phyloP scores from a whole-genome alignment of 2,113 vertebrate species.

The Bufo gargarizans region DNA sequence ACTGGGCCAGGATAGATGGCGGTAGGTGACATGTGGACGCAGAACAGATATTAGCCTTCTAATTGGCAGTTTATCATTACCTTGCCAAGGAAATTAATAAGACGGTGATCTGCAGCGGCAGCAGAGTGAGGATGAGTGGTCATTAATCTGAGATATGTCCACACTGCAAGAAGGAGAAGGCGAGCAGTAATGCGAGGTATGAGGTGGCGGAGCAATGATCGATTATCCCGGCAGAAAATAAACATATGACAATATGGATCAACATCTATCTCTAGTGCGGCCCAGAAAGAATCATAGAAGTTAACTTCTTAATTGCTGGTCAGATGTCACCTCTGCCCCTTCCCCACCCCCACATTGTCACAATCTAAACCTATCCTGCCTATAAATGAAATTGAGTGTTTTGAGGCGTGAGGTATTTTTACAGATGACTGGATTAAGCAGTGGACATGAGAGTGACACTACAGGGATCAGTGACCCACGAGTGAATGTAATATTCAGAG shows the following conservation, averaged over 20 bases:
- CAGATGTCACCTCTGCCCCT: background rate
- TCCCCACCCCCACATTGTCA: background rate
- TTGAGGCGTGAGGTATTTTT: conserved; percentile 11
- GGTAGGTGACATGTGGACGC: conserved; percentile 9
- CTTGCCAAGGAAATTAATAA: conserved; percentile 35
- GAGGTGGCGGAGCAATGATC: background rate
- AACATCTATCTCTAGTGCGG: conserved; percentile 30
- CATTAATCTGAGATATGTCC: conserved; percentile 47
- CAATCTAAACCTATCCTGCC: background rate
- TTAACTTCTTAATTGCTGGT: conserved; percentile 3
- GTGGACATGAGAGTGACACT: background rate
- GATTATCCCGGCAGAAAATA: conserved; percentile 29
- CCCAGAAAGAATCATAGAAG: background rate
- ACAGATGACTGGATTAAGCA: background rate
- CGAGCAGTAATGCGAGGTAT: background rate
- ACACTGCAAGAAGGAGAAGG: background rate
- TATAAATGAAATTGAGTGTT: conserved; percentile 2
- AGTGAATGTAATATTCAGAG: conserved; percentile 6
- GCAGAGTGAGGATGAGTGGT: conserved; percentile 23
- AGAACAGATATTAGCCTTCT: conserved; percentile 40
- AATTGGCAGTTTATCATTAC: conserved; percentile 51
- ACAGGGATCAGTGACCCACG: conserved; percentile 22
- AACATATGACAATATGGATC: conserved; percentile 46
- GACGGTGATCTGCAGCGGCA: conserved; percentile 29
- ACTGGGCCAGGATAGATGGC: conserved; percentile 18